phyloP scores from a whole-genome alignment of 2,797 vertebrate species.

The Enteromius argenteus region DNA sequence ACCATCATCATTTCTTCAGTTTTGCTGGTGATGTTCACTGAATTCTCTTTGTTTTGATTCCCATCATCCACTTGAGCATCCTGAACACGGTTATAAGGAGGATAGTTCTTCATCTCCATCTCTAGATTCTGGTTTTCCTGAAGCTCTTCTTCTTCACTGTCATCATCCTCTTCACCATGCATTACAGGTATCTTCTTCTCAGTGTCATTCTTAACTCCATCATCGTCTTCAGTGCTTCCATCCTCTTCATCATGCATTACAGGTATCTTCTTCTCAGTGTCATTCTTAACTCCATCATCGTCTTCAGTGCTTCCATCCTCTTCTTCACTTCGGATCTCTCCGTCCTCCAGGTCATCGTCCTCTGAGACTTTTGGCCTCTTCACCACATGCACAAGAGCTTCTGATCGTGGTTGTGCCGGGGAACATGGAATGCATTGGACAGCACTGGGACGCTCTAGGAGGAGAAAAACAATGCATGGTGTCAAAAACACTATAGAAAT shows the following conservation, averaged over 20 bases:
- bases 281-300: constrained; percentile 10
- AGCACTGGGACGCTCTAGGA: neutral
- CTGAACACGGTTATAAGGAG: neutral
- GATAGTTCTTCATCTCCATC: neutral
- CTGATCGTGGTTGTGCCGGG: neutral
- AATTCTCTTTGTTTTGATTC: neutral
- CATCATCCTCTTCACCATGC: neutral
- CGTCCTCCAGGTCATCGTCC: constrained; percentile 73
- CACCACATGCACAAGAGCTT: constrained; percentile 31
- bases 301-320: constrained; percentile 12
- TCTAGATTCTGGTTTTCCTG: neutral
- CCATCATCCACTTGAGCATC: neutral
- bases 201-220: constrained; percentile 6
- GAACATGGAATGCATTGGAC: too few species aligned
- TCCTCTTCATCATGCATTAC: neutral
- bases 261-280: neutral
- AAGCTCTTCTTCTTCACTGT: neutral
- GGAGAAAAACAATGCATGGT: neutral
- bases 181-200: neutral
- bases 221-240: neutral
- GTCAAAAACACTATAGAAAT: too few species aligned
- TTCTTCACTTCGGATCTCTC: constrained; percentile 76
- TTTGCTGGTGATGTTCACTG: neutral
- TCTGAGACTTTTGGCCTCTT: constrained; percentile 63
- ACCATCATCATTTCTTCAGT: neutral